phyloP scores from a whole-genome alignment of 2,888 invertebrate species.

The Ditylenchus weischeri region DNA sequence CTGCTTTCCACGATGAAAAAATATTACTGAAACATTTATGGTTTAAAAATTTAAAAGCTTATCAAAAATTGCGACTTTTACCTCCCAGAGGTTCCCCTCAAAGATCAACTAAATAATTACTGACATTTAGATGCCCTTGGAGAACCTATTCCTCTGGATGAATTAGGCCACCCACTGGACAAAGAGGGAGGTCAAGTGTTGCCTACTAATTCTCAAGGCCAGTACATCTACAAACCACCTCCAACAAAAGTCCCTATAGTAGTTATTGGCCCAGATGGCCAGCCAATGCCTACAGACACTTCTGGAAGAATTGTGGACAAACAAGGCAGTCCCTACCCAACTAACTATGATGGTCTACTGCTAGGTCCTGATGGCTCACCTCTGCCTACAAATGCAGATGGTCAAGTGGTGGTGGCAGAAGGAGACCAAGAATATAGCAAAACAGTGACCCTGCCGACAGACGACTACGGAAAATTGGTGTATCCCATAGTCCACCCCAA shows the following conservation, averaged over 20 bases:
- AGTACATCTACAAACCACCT: slow-evolving; percentile 27
- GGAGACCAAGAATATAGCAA: not conserved
- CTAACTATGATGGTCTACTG: slow-evolving; percentile 24
- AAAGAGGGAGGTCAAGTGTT: slow-evolving; percentile 27
- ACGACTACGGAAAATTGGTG: slow-evolving; percentile 29
- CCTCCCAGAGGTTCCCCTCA: too few relatives aligned
- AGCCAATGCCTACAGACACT: slow-evolving; percentile 30
- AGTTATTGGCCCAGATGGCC: slow-evolving; percentile 34
- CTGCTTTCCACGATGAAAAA: too few relatives aligned
- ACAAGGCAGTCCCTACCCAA: slow-evolving; percentile 23
- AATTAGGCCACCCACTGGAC: slow-evolving; percentile 40
- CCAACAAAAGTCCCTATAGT: not conserved
- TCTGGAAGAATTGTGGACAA: slow-evolving; percentile 37
- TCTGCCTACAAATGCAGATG: slow-evolving; percentile 27
- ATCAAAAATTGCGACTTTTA: too few relatives aligned
- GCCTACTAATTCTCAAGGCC: slow-evolving; percentile 37
- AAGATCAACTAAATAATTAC: too few relatives aligned
- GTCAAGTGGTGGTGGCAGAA: slow-evolving; percentile 24
- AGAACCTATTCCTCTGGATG: slow-evolving; percentile 32
- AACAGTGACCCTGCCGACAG: slow-evolving; percentile 31
- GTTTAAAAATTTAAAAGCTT: too few relatives aligned
- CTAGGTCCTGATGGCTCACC: slow-evolving; percentile 42
- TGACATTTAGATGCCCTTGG: slow-evolving; percentile 24
- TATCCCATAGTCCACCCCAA: slow-evolving; percentile 35
- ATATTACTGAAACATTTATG: too few relatives aligned